phyloP scores from a whole-genome alignment of 2,113 vertebrate genomes.

The Todiramphus saurophagus region DNA sequence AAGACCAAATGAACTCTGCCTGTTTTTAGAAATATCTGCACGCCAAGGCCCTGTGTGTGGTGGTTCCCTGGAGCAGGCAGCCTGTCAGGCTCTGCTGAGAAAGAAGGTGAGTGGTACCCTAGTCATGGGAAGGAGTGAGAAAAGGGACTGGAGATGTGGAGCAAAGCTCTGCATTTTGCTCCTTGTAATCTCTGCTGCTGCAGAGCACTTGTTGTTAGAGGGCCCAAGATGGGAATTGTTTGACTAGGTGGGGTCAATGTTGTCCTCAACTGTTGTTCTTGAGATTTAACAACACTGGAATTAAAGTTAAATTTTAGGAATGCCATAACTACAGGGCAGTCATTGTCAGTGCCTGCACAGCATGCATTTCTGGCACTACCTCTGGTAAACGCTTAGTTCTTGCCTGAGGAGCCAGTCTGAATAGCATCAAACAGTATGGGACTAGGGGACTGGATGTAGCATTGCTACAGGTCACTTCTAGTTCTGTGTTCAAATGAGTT shows the following conservation, averaged over 20 bases:
- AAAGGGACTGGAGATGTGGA: neutral
- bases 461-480: neutral
- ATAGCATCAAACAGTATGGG: accelerated
- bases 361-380: accelerated
- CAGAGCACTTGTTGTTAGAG: neutral
- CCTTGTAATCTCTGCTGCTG: neutral
- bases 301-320: neutral
- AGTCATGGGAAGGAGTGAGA: neutral
- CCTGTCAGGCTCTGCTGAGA: neutral
- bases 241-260: neutral
- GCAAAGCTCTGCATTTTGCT: neutral
- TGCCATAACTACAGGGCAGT: accelerated
- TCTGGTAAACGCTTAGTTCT: neutral
- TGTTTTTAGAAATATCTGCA: neutral
- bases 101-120: neutral
- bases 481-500: accelerated
- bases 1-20: neutral
- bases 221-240: neutral
- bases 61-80: neutral
- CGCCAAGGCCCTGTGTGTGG: neutral
- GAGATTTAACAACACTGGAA: neutral
- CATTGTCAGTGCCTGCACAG: accelerated
- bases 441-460: neutral
- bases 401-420: neutral
- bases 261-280: neutral